Conservation (phyloP, 2,888 invertebrate genomes). For the Pammene aurita region DNA sequence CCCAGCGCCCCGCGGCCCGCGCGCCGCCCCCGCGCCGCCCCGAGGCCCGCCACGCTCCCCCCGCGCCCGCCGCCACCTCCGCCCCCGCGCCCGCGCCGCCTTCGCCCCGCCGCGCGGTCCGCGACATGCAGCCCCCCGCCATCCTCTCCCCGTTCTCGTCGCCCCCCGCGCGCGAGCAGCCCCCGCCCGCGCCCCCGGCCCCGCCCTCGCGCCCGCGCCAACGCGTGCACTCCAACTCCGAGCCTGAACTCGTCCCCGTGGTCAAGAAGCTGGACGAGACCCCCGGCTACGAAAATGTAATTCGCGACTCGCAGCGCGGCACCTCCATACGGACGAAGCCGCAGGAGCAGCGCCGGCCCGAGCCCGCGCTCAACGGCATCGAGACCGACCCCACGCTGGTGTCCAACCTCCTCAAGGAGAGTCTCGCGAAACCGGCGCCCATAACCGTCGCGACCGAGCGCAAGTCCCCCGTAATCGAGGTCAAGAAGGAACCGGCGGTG, state of each 20-base stretch:
- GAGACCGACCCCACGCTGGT: conserved; percentile 89
- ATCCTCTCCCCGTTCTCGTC: conserved; percentile 81
- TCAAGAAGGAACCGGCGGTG: conserved; percentile 49
- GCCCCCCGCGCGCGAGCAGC: conserved; percentile 61
- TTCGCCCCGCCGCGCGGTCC: conserved; percentile 66
- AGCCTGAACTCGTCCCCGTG: conserved; percentile 85
- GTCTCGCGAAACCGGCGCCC: conserved; percentile 78
- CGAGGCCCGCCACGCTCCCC: conserved; percentile 47
- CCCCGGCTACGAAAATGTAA: conserved; percentile 84
- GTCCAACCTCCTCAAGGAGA: conserved; percentile 87
- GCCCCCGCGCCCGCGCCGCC: conserved; percentile 56
- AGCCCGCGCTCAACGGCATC: conserved; percentile 83
- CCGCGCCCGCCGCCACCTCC: conserved; percentile 53
- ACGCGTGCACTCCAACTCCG: conserved; percentile 77
- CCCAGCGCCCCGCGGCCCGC: conserved; percentile 60
- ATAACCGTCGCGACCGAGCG: conserved; percentile 73
- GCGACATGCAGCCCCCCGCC: conserved; percentile 74
- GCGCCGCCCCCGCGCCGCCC: conserved; percentile 56
- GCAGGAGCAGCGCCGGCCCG: conserved; percentile 70
- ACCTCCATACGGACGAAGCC: conserved; percentile 63
- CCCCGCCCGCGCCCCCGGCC: conserved; percentile 48
- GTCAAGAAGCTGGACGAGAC: conserved; percentile 85
- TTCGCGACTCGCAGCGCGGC: conserved; percentile 80
- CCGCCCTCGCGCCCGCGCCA: conserved; percentile 57
- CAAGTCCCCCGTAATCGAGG: conserved; percentile 58